Conservation (phyloP, 2,113 vertebrate genomes). For the Pachyramphus minor region DNA sequence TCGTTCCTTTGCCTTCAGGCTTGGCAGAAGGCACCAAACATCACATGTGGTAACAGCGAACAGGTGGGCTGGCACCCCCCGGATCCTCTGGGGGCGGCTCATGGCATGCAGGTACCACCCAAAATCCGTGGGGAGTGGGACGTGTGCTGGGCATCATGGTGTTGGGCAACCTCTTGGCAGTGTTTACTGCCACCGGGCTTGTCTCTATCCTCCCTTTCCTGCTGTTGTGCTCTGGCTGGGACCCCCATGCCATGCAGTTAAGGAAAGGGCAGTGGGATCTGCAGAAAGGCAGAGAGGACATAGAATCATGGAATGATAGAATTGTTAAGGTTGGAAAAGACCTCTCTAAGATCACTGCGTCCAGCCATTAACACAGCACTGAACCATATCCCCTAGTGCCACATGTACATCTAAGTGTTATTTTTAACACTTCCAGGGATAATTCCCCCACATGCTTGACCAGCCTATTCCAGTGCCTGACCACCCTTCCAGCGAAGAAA, state of each 20-base stretch:
- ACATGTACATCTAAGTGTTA: background rate
- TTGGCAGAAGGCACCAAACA: too few species aligned
- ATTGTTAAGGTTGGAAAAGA: background rate
- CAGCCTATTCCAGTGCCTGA: background rate
- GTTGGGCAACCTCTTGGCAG: background rate
- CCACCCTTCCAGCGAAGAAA: background rate
- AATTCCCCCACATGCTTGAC: background rate
- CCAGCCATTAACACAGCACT: background rate
- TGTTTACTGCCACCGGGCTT: rapidly evolving
- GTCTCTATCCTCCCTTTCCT: background rate
- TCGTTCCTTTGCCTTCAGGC: background rate
- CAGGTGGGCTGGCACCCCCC: rapidly evolving
- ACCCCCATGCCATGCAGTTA: rapidly evolving
- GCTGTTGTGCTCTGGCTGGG: rapidly evolving
- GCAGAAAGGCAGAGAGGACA: background rate
- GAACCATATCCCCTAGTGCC: rapidly evolving
- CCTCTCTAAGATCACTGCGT: too few species aligned
- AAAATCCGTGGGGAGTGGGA: rapidly evolving
- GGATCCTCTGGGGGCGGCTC: background rate
- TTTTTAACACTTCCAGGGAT: background rate
- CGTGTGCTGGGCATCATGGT: rapidly evolving
- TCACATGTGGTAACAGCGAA: rapidly evolving
- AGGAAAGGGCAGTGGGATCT: too few species aligned
- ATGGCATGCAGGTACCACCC: rapidly evolving
- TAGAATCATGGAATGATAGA: background rate